Conservation (phyloP, 2,888 invertebrate genomes). For the Junonia oenone region DNA sequence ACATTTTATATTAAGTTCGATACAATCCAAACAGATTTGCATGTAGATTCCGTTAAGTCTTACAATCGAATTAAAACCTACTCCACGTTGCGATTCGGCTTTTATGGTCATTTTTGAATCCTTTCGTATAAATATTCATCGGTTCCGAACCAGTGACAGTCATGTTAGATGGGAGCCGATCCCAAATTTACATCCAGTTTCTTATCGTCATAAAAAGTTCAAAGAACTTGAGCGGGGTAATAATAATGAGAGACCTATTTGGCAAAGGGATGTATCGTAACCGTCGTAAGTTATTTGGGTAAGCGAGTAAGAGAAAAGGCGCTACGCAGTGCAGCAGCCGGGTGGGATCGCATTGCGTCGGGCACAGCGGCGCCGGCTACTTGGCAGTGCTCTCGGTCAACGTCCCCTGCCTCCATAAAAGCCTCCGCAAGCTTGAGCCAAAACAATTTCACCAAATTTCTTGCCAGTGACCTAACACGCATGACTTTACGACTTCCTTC, state of each 20-base stretch:
- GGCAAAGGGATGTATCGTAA: constrained; percentile 55
- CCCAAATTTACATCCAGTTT: constrained; percentile 24
- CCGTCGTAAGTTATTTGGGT: constrained; percentile 56
- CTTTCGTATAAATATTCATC: constrained; percentile 21
- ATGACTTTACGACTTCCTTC: constrained; percentile 67
- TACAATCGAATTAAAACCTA: constrained; percentile 7
- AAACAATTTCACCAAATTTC: constrained; percentile 77
- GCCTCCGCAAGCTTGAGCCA: constrained; percentile 64
- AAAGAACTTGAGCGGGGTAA: constrained; percentile 17
- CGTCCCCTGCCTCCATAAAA: constrained; percentile 69
- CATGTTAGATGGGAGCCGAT: constrained; percentile 18
- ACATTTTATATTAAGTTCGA: constrained; percentile 7
- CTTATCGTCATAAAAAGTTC: constrained; percentile 27
- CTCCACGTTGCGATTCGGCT: background rate
- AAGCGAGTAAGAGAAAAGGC: constrained; percentile 45
- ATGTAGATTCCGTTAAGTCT: constrained; percentile 5
- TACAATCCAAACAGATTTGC: constrained; percentile 4
- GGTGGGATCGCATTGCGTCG: constrained; percentile 64
- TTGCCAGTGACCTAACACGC: constrained; percentile 69
- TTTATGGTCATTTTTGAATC: constrained; percentile 10
- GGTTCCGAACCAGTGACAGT: constrained; percentile 29
- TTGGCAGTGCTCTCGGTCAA: constrained; percentile 75
- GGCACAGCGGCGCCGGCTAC: constrained; percentile 70
- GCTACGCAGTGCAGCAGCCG: constrained; percentile 68
- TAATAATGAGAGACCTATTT: constrained; percentile 49